Evolutionary conservation across 2,113 vertebrate genomes (phyloP), one percentile per base, ranked within the genome.

Genomic region (Sphaerodactylus townsendi): DNA sequence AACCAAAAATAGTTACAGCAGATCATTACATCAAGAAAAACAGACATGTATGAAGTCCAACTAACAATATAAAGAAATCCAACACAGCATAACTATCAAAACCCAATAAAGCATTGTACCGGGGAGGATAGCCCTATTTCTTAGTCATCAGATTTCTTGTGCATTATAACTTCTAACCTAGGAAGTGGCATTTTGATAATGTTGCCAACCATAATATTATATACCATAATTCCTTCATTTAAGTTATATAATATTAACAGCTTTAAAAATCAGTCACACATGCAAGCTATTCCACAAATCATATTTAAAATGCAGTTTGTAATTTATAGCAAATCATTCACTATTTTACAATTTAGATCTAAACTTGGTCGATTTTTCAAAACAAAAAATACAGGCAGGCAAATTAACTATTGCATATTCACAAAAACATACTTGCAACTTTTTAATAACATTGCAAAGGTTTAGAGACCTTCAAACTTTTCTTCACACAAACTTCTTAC

Each of bases 301-400:
- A 77, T 56, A 17, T 53, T 79, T 82, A 79, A 80, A 89, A 56
- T 35, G 82, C 53, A 86, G 50, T 64, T 41, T 86, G 21, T 62
- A 77, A 86, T 74, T 21, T 68, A 8, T 82, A 3, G 9, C 23
- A 82, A 41, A 64, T 82, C 35, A 28, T 68, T 68, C 23, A 44
- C 10, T 69, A 33, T 77, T 84, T 77, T 56, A 39, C 69, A 28
- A 62, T n/a, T 56, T 44, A 5, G 35, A n/a, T 59, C 53, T 39
- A 78, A 33, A 46, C 4, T 30, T 21, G 53, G 23, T 23, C 23
- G 35, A 59, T 84, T 53, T 50, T 53, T 70, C 19, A 33, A 41
- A 25, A 25, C 8, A 4, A 41, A 44, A 77, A 44, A 53, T 41
- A 39, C 30, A 69, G 9, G 5, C 5, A 76, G 28, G 30, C 6